Evolutionary conservation across 2,888 invertebrate species (phyloP).

Genomic region (Omphaloscelis lunosa): DNA sequence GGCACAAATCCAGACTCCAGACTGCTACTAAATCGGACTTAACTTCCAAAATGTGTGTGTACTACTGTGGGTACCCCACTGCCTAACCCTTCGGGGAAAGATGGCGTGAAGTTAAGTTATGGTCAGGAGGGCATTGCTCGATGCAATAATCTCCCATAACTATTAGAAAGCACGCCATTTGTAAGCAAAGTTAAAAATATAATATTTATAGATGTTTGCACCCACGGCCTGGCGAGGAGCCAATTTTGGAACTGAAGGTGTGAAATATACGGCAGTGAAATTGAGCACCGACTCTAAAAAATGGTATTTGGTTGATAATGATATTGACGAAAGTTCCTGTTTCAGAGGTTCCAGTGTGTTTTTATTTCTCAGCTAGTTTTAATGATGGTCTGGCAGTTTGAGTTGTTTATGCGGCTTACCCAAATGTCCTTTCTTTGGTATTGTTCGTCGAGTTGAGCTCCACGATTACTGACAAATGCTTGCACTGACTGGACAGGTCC

Average conservation of each 20-base stretch:
- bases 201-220: conserved; percentile 47
- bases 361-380: too few species aligned
- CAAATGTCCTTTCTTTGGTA: too few species aligned
- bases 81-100: accelerated
- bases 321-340: too few species aligned
- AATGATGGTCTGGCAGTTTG: too few species aligned
- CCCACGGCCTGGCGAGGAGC: conserved; percentile 59
- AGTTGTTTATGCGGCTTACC: too few species aligned
- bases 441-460: too few species aligned
- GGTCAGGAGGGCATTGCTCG: not conserved
- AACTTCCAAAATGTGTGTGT: not conserved
- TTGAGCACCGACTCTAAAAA: not conserved
- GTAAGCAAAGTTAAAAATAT: conserved; percentile 35
- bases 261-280: conserved; percentile 11
- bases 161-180: conserved; percentile 22
- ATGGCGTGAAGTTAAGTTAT: not conserved
- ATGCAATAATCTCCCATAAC: conserved; percentile 16
- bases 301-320: not conserved
- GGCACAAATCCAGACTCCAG: too few species aligned
- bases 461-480: too few species aligned
- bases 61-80: not conserved
- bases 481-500: too few species aligned
- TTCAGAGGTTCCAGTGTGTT: too few species aligned
- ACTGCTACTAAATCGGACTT: not conserved
- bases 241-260: conserved; percentile 69